Conservation (phyloP, 2,888 invertebrate genomes). For the Thalpophila matura region DNA sequence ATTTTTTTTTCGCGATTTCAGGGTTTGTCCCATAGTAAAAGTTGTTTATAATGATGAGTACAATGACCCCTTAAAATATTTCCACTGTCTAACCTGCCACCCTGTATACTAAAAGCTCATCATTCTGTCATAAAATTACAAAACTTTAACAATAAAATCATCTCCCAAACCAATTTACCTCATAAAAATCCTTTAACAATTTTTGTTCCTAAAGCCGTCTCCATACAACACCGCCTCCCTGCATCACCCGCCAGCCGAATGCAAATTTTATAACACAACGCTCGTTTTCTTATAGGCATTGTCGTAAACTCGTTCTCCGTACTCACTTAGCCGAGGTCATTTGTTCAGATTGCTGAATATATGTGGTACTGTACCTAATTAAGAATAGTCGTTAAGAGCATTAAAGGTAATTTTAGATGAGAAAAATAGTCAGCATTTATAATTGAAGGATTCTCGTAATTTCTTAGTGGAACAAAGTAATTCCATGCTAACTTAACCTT, state of each 20-base stretch:
- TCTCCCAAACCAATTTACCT: background rate
- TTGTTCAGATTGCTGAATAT: constrained; percentile 80
- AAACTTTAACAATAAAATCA: background rate
- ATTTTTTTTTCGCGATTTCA: too few species aligned
- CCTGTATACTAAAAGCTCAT: too few species aligned
- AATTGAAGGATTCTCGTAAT: too few species aligned
- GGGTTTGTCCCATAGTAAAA: too few species aligned
- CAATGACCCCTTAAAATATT: too few species aligned
- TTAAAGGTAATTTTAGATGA: background rate
- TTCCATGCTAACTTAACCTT: too few species aligned
- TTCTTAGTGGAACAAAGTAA: too few species aligned
- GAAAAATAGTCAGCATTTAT: too few species aligned
- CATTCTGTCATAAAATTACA: too few species aligned
- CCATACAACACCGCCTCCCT: constrained; percentile 70
- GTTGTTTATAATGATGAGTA: too few species aligned
- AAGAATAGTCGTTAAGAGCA: constrained; percentile 30
- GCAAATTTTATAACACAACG: constrained; percentile 90
- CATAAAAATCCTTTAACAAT: background rate
- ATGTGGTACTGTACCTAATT: constrained; percentile 53
- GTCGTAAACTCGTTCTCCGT: constrained; percentile 81
- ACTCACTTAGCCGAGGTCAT: constrained; percentile 86
- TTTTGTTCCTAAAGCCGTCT: constrained; percentile 65
- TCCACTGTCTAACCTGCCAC: too few species aligned
- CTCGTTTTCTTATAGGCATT: constrained; percentile 88
- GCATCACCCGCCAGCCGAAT: constrained; percentile 87